Conservation (phyloP, 1,140 invertebrate genomes). For the Tribolium castaneum region DNA sequence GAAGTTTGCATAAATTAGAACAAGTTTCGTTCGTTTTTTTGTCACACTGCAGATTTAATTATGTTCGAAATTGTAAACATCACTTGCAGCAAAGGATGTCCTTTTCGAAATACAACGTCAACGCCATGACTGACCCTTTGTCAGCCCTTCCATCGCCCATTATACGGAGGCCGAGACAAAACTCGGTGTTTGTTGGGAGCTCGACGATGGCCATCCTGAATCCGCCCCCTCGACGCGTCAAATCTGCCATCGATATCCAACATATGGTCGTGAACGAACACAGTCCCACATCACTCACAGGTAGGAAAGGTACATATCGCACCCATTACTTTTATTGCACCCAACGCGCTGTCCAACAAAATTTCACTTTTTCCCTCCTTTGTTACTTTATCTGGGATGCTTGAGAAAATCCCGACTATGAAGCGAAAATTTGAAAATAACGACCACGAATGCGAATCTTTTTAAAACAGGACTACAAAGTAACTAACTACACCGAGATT, state of each 20-base stretch:
- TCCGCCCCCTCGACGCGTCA: constrained; percentile 75
- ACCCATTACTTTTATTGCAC: background rate
- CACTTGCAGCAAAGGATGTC: constrained; percentile 72
- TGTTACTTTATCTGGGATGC: no score
- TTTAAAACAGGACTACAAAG: no score
- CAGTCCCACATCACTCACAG: constrained; percentile 54
- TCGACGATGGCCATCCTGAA: constrained; percentile 72
- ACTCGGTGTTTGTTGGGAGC: constrained; percentile 86
- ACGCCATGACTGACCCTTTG: constrained; percentile 69
- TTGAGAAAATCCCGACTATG: no score
- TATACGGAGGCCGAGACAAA: constrained; percentile 72
- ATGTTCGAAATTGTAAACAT: background rate
- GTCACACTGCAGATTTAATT: background rate
- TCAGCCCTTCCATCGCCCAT: constrained; percentile 60
- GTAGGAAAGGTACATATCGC: constrained; percentile 52
- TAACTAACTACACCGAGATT: no score
- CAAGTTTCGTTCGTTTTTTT: background rate
- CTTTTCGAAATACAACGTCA: constrained; percentile 76
- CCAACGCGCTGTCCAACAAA: no score
- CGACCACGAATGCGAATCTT: no score
- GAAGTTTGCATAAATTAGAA: background rate
- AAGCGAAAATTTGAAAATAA: no score
- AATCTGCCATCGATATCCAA: constrained; percentile 86
- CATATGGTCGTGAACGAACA: constrained; percentile 69
- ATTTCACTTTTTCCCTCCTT: no score